These are phyloP conservation scores for Linurgus olivaceus DNA, from an alignment of 2,797 vertebrate species.

Conservation along the genomic window DNA sequence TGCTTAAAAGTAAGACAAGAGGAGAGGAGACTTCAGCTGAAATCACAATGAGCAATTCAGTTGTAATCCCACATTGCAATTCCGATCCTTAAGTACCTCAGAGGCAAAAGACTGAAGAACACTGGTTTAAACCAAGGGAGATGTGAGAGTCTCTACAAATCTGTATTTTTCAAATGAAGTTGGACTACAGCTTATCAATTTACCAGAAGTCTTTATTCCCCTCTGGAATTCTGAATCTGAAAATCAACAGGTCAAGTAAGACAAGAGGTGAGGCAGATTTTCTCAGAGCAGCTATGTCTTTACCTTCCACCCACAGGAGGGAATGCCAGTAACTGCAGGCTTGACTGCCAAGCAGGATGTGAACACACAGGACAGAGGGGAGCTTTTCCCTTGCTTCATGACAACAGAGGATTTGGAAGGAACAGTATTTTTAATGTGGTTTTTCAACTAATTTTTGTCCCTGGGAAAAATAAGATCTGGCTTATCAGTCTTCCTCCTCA, in stretches of 20 bases:
- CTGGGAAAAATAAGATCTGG: background rate
- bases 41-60: fast-evolving
- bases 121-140: background rate
- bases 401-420: background rate
- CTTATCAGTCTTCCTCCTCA: background rate
- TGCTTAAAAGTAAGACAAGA: background rate
- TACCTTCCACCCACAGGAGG: background rate
- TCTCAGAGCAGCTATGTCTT: background rate
- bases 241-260: background rate
- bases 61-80: background rate
- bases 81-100: background rate
- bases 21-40: background rate
- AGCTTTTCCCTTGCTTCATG: background rate
- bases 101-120: background rate
- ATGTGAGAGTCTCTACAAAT: background rate
- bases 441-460: background rate
- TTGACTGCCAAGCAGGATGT: background rate
- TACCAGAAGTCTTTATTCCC: background rate
- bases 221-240: background rate
- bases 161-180: background rate
- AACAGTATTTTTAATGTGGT: background rate
- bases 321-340: background rate
- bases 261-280: background rate
- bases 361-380: background rate
- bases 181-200: background rate